phyloP scores from a whole-genome alignment of 2,113 vertebrate species.

The Macrotus californicus region DNA sequence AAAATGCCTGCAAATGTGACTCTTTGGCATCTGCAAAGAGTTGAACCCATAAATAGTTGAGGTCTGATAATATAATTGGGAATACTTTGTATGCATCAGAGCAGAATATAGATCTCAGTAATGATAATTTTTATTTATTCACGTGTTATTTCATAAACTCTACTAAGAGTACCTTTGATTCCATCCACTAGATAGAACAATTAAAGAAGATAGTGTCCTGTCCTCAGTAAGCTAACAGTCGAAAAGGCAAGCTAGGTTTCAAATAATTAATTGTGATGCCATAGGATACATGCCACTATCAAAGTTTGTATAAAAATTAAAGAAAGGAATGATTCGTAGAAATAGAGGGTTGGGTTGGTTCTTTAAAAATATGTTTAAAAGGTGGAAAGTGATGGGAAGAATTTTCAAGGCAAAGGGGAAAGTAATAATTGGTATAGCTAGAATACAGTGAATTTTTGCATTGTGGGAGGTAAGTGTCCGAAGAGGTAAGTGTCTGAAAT shows the following conservation, averaged over 20 bases:
- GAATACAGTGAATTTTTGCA: neutral
- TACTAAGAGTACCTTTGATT: neutral
- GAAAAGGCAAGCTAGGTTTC: neutral
- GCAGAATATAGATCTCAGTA: neutral
- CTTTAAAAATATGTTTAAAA: neutral
- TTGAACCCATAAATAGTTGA: neutral
- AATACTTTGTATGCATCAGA: neutral
- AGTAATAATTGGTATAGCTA: neutral
- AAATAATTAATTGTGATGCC: neutral
- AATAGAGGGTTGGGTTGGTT: neutral
- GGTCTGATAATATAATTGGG: neutral
- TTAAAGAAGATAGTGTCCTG: neutral
- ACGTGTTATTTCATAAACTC: neutral
- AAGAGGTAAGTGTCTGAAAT: neutral
- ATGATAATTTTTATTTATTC: neutral
- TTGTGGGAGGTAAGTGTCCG: neutral
- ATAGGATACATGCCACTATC: neutral
- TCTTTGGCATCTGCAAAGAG: neutral
- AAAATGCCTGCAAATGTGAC: neutral
- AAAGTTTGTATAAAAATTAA: neutral
- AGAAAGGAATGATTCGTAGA: neutral
- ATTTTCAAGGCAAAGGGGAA: neutral
- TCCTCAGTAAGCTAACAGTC: neutral
- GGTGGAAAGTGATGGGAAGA: neutral
- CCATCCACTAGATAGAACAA: neutral